Evolutionary conservation across 1,140 invertebrate genomes (phyloP), one percentile per base, ranked within the genome.

Genomic region (Ostrea denselamellosa): DNA sequence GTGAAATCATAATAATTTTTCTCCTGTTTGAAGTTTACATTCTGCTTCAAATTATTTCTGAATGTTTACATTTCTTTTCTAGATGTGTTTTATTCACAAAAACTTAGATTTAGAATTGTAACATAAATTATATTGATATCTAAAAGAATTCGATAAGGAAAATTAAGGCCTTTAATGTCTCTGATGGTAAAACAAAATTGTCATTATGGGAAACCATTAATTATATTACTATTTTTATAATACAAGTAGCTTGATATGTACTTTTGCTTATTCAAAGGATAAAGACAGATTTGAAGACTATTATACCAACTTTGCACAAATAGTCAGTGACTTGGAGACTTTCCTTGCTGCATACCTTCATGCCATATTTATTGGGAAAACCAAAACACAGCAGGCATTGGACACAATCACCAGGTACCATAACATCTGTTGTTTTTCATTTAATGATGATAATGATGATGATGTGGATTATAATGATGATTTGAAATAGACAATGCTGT

Each of bases 351-450:
- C 94, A 25, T 95, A 95, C 87, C 88, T 94, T 0, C 91, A 94
- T 90, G 92, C 92, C 22, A 92, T 94, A 9, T 94, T 95, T 87
- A 88, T 92, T n/a, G 91, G 92, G 54, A 94, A 93, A 84, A 94
- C 94, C 91, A 94, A 94, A 87, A 94, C 94, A 84, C 92, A 93
- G 44, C 92, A 94, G 81, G 94, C 92, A 51, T 90, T 95, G n/a
- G 92, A 94, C 62, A 91, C 94, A 56, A 91, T 95, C 51, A 93
- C 93, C 71, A 94, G 92, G 94, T 95, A 91, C 90, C 81, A 83
- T 58, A 10, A 19, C 25, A 25, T n/a, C 17, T 88, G 84, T 17
- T 56, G 22, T 25, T 28, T 58, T 19, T 71, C 58, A 8, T 25
- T 86, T 62, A 8, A 8, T 84, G 19, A 58, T 58, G 14, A 62